phyloP scores from a whole-genome alignment of 92 coral and sea anemone genomes.

The Epizoanthus stellaris region DNA sequence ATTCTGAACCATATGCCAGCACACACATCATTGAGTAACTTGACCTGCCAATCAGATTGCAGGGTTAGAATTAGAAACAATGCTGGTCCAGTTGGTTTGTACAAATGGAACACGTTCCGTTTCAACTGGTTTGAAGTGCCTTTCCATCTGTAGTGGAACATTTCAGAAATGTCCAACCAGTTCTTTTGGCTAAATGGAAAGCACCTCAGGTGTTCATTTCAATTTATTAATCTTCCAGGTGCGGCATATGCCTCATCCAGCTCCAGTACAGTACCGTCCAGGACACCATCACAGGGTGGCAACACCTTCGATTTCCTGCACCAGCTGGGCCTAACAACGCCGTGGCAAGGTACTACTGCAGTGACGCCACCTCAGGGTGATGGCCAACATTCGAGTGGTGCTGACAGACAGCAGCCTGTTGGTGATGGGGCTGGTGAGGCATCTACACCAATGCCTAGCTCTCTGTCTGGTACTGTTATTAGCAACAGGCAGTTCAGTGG shows the following conservation, averaged over 20 bases:
- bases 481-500: constrained; percentile 26
- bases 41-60: too few relatives aligned
- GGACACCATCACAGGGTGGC: constrained; percentile 43
- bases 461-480: not conserved
- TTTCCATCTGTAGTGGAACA: too few relatives aligned
- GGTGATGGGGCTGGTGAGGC: constrained; percentile 79
- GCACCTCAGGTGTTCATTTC: not conserved
- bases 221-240: constrained; percentile 27
- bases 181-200: too few relatives aligned
- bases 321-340: constrained; percentile 26
- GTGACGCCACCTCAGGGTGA: constrained; percentile 14
- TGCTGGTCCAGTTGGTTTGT: too few relatives aligned
- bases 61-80: too few relatives aligned
- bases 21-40: too few relatives aligned
- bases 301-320: constrained; percentile 34
- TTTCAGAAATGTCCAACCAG: too few relatives aligned
- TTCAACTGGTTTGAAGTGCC: too few relatives aligned
- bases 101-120: too few relatives aligned
- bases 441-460: constrained; percentile 35
- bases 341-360: constrained; percentile 19
- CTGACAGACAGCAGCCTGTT: constrained; percentile 81
- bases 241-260: constrained; percentile 72
- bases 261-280: constrained; percentile 53
- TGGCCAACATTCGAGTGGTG: constrained; percentile 44
- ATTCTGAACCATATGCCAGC: too few relatives aligned